Conservation (phyloP, 2,797 vertebrate species). For the Cossypha heuglini region DNA sequence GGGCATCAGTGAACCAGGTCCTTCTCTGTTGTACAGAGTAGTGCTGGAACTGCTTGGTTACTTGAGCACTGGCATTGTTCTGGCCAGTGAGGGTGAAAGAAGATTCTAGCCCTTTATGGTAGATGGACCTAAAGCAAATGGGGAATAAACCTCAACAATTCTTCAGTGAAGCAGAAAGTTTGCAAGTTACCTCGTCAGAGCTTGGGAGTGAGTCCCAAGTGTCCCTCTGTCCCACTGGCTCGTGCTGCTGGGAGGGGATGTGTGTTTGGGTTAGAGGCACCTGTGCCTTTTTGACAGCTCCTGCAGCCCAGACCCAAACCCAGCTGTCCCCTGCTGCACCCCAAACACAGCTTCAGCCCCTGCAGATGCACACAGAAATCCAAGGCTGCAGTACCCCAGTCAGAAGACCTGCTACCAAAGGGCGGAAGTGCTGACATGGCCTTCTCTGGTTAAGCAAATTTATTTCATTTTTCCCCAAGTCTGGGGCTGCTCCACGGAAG, state of each 20-base stretch:
- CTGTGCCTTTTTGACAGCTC: neutral
- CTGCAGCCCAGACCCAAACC: neutral
- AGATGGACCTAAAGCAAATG: neutral
- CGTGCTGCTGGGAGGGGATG: neutral
- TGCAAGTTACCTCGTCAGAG: neutral
- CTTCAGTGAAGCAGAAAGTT: neutral
- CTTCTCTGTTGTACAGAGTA: neutral
- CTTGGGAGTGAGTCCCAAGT: neutral
- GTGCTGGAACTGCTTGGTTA: neutral
- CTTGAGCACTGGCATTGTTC: neutral
- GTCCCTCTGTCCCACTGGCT: neutral
- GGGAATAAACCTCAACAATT: neutral
- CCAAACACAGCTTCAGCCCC: neutral
- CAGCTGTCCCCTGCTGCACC: rapidly evolving
- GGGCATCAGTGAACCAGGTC: neutral
- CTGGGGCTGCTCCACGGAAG: neutral
- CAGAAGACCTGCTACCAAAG: neutral
- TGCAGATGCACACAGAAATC: neutral
- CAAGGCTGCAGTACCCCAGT: neutral
- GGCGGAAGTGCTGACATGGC: neutral
- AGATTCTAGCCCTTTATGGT: neutral
- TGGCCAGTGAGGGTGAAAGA: neutral
- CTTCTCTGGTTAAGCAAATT: neutral
- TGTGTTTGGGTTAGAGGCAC: neutral
- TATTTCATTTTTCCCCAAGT: neutral